Conservation (phyloP, 2,797 vertebrate species). For the Enteromius radiatus region DNA sequence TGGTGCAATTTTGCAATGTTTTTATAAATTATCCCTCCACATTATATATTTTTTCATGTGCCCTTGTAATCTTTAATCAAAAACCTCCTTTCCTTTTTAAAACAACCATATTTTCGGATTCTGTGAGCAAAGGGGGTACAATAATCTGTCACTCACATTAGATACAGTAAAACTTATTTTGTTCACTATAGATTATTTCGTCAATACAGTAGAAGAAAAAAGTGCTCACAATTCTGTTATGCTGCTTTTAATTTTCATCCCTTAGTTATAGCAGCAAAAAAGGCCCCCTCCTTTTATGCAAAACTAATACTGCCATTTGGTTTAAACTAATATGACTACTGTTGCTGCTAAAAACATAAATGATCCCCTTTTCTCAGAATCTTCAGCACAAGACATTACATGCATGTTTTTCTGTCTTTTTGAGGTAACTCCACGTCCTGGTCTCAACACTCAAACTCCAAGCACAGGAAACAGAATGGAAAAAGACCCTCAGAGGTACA, state of each 20-base stretch:
- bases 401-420: slow-evolving; percentile 38
- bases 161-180: too few species aligned
- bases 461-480: slow-evolving; percentile 83
- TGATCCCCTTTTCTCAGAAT: background rate
- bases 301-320: background rate
- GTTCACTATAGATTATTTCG: too few species aligned
- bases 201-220: too few species aligned
- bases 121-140: background rate
- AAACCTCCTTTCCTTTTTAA: background rate
- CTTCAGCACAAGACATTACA: background rate
- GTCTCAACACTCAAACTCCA: slow-evolving; percentile 92
- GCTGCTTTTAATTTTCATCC: background rate
- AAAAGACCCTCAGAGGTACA: slow-evolving; percentile 94
- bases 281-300: background rate
- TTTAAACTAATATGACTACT: background rate
- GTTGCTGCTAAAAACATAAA: background rate
- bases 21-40: background rate
- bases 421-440: slow-evolving; percentile 92
- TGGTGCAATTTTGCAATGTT: background rate
- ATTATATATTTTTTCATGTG: background rate
- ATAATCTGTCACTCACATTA: background rate
- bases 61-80: background rate
- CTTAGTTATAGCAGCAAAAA: background rate
- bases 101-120: background rate
- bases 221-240: background rate